Conservation (phyloP, 2,888 invertebrate genomes). For the Lottia gigantea region DNA sequence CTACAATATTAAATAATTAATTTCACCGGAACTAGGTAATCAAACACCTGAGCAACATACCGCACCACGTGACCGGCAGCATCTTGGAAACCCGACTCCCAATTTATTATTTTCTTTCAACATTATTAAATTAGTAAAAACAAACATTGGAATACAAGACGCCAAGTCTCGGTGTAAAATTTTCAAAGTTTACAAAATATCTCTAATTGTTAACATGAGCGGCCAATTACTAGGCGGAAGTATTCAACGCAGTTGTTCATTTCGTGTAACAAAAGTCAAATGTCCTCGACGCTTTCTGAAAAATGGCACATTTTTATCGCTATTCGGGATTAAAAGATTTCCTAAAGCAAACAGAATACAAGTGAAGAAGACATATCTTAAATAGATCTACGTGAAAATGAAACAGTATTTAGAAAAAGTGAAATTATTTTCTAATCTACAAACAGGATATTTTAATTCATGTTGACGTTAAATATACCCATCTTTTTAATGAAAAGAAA, state of each 20-base stretch:
- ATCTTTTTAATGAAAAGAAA: neutral
- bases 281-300: neutral
- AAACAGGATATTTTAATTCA: slow-evolving; percentile 1
- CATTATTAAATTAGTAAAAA: slow-evolving; percentile 6
- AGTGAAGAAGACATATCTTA: neutral
- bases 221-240: slow-evolving; percentile 4
- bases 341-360: neutral
- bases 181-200: slow-evolving; percentile 8
- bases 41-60: slow-evolving; percentile 2
- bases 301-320: slow-evolving; percentile 10
- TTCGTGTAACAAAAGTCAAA: slow-evolving; percentile 8
- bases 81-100: neutral
- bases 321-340: neutral
- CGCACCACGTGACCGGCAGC: slow-evolving; percentile 7
- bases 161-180: slow-evolving; percentile 7
- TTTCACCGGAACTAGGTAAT: slow-evolving; percentile 5
- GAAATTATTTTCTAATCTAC: slow-evolving; percentile 3
- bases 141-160: neutral
- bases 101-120: neutral
- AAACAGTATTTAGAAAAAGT: neutral
- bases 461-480: neutral
- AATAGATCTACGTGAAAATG: neutral
- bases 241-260: slow-evolving; percentile 5
- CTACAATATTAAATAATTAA: neutral
- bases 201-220: slow-evolving; percentile 10